These are phyloP conservation scores for Iguana delicatissima DNA, from an alignment of 2,797 vertebrate genomes.

Conservation along the genomic window DNA sequence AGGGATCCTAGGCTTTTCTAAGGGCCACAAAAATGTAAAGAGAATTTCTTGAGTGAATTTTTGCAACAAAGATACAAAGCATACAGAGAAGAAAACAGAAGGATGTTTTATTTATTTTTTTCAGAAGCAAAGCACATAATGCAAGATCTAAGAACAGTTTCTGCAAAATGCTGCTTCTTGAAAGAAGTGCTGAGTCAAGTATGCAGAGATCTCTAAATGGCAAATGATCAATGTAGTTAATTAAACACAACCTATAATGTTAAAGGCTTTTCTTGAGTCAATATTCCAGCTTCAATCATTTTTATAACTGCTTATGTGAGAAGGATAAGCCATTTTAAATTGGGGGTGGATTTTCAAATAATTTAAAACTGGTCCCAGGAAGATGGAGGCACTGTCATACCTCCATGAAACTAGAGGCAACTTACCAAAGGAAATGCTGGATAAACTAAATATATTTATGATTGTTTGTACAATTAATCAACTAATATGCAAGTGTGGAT, in stretches of 20 bases:
- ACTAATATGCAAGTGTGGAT: conserved; percentile 14
- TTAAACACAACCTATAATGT: conserved; percentile 45
- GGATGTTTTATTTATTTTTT: not conserved
- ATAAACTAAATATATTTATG: not conserved
- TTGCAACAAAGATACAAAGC: conserved; percentile 20
- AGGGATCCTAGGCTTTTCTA: conserved; percentile 19
- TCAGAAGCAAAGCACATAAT: not conserved
- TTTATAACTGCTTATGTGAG: not conserved
- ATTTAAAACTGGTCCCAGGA: conserved; percentile 25
- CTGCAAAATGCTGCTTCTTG: not conserved
- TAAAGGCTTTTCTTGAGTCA: conserved; percentile 38
- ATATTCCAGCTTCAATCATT: conserved; percentile 46
- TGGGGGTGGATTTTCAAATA: conserved; percentile 39
- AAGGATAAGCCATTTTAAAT: conserved; percentile 18
- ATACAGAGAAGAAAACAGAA: not conserved
- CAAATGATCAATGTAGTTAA: conserved; percentile 47
- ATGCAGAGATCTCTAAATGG: conserved; percentile 40
- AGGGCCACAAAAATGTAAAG: not conserved
- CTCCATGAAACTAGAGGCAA: conserved; percentile 36
- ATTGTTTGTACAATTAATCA: too few relatives aligned
- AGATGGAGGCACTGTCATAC: not conserved
- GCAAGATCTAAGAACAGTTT: conserved; percentile 28
- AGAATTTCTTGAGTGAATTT: conserved; percentile 40
- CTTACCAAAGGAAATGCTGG: conserved; percentile 15
- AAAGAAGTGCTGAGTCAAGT: conserved; percentile 37